phyloP scores from a whole-genome alignment of 2,113 vertebrate species.

The Oreotrochilus melanogaster region DNA sequence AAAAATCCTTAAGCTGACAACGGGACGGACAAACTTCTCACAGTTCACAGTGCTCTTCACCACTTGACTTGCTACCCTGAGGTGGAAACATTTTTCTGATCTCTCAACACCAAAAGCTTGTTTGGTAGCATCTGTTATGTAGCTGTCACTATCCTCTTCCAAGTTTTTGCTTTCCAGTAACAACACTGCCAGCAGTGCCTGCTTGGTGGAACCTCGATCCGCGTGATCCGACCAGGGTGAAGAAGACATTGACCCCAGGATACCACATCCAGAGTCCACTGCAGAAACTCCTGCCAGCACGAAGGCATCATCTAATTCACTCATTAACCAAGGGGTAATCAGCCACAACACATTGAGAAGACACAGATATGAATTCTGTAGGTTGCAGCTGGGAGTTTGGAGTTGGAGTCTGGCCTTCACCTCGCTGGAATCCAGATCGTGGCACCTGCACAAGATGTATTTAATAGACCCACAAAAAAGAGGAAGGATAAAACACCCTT shows the following conservation, averaged over 20 bases:
- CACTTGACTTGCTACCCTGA: neutral
- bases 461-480: fast-evolving
- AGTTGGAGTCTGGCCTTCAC: neutral
- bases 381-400: neutral
- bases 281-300: slow-evolving; percentile 2
- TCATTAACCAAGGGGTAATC: neutral
- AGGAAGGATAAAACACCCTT: neutral
- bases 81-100: neutral
- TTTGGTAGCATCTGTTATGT: neutral
- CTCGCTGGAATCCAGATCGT: neutral
- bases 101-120: slow-evolving; percentile 11
- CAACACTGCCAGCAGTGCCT: neutral
- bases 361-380: neutral
- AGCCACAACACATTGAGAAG: neutral
- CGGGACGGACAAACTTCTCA: neutral
- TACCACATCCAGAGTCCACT: neutral
- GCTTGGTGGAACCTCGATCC: neutral
- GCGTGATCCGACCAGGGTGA: fast-evolving
- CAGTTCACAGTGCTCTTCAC: neutral
- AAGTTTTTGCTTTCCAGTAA: neutral
- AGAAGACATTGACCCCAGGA: neutral
- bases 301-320: neutral
- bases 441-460: fast-evolving
- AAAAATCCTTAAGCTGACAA: neutral
- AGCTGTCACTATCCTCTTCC: slow-evolving; percentile 23